These are phyloP conservation scores for Delphinapterus leucas DNA, from an alignment of 2,113 vertebrate genomes.

Conservation along the genomic window DNA sequence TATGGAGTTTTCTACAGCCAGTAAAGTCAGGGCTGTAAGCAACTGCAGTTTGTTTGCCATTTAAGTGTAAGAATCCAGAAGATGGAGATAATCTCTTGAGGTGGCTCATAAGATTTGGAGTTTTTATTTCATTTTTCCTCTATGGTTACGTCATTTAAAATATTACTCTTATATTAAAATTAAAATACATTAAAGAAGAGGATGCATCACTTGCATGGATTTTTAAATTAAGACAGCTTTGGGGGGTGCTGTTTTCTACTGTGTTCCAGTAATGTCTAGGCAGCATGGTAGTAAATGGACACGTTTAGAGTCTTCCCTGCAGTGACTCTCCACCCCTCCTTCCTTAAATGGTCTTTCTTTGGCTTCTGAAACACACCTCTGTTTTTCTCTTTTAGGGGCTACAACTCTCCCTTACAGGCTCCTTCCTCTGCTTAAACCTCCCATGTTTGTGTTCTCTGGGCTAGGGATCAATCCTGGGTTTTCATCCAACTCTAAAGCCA, in stretches of 20 bases:
- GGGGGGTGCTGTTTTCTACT: background rate
- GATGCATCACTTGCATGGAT: background rate
- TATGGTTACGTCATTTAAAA: background rate
- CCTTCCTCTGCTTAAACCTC: background rate
- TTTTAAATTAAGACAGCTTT: background rate
- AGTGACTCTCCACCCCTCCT: background rate
- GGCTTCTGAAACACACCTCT: background rate
- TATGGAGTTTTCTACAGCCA: background rate
- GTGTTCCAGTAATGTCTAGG: too few relatives aligned
- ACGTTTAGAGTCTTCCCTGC: background rate
- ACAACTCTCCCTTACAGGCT: background rate
- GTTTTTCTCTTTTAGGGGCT: background rate
- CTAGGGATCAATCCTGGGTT: background rate
- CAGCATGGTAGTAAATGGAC: background rate
- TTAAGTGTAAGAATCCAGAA: background rate
- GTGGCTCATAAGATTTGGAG: background rate
- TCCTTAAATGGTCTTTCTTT: background rate
- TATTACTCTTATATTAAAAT: background rate
- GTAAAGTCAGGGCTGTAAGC: background rate
- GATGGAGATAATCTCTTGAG: background rate
- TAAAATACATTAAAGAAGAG: background rate
- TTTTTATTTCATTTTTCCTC: background rate
- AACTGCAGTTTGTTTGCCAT: background rate
- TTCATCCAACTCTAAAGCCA: background rate
- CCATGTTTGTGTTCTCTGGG: background rate